These are phyloP conservation scores for Coleophora flavipennella DNA, from an alignment of 2,888 invertebrate genomes.

Conservation along the genomic window DNA sequence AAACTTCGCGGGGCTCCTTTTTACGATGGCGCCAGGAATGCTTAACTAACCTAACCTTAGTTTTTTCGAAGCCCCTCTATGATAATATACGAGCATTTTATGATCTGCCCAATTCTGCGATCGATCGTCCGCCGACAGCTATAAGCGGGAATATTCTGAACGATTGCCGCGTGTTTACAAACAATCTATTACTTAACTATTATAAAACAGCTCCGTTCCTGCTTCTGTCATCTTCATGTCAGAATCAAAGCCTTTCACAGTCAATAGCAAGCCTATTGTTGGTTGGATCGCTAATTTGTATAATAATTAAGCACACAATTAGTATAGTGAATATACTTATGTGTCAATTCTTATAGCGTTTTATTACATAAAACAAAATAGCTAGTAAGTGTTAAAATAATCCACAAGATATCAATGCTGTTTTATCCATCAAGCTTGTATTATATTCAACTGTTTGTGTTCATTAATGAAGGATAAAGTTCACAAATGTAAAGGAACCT, in stretches of 20 bases:
- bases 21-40: too few species aligned
- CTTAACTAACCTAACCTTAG: too few species aligned
- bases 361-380: conserved; percentile 70
- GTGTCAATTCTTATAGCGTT: conserved; percentile 74
- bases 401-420: conserved; percentile 49
- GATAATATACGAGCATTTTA: too few species aligned
- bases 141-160: too few species aligned
- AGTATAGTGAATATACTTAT: conserved; percentile 75
- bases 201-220: conserved; percentile 6
- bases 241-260: conserved; percentile 42
- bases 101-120: too few species aligned
- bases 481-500: conserved; percentile 2
- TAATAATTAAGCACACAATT: conserved; percentile 65
- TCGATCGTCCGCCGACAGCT: too few species aligned
- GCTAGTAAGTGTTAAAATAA: conserved; percentile 71
- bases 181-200: too few species aligned
- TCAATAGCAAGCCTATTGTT: conserved; percentile 68
- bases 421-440: conserved; percentile 51
- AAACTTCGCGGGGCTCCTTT: too few species aligned
- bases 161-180: too few species aligned
- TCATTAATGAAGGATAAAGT: conserved; percentile 13
- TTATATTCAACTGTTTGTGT: conserved; percentile 28
- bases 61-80: too few species aligned
- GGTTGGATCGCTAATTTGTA: conserved; percentile 69
- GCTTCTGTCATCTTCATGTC: neutral